Conservation (phyloP, 2,113 vertebrate species). For the Gallinago undulata region DNA sequence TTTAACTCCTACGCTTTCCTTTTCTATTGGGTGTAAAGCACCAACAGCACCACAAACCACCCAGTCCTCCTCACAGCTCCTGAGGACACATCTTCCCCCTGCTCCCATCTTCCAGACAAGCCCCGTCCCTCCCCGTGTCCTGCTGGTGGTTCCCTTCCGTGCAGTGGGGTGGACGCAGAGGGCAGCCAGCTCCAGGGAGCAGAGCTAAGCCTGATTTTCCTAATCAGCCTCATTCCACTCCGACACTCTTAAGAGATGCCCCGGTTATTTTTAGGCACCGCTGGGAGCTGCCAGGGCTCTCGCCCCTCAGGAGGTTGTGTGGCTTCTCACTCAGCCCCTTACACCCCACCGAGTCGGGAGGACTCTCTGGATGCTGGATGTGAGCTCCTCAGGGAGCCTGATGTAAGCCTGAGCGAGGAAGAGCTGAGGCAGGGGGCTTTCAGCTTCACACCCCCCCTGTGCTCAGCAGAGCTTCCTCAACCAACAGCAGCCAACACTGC, state of each 20-base stretch:
- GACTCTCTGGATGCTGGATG: neutral
- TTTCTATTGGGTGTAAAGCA: neutral
- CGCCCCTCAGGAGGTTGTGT: neutral
- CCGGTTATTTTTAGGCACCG: constrained; percentile 32
- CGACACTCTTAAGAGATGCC: neutral
- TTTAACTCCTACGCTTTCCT: neutral
- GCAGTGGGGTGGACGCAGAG: neutral
- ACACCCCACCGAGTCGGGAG: neutral
- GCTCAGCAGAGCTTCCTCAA: neutral
- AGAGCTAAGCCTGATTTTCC: neutral
- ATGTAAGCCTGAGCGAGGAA: neutral
- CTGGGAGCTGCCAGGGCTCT: constrained; percentile 23
- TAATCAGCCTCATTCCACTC: constrained; percentile 5
- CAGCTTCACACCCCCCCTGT: neutral
- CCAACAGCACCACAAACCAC: neutral
- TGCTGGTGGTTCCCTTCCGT: neutral
- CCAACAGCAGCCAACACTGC: neutral
- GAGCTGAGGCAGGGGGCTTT: neutral
- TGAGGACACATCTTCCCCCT: neutral
- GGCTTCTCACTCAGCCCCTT: neutral
- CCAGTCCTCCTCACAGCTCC: neutral
- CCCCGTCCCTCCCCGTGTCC: neutral
- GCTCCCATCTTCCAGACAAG: neutral
- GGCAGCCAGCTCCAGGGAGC: neutral
- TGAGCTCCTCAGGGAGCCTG: neutral